Conservation (phyloP, 2,113 vertebrate species). For the Xiphorhynchus elegans region DNA sequence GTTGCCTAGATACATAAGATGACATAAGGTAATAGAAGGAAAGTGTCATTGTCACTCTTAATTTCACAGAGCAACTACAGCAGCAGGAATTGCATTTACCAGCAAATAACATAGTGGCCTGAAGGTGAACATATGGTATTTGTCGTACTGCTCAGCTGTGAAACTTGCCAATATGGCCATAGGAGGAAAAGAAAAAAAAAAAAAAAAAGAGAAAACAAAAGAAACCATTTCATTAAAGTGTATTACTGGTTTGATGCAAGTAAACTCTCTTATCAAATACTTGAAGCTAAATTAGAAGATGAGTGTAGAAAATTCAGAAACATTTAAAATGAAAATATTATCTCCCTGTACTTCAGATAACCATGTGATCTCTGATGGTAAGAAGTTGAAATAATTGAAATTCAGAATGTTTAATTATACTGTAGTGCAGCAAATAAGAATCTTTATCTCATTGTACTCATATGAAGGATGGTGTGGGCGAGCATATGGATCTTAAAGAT, state of each 20-base stretch:
- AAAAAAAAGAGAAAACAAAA: background rate
- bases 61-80: constrained; percentile 56
- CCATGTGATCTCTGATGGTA: background rate
- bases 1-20: constrained; percentile 30
- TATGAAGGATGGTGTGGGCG: background rate
- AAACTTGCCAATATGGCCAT: constrained; percentile 32
- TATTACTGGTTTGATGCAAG: background rate
- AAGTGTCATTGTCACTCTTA: constrained; percentile 33
- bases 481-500: constrained; percentile 39
- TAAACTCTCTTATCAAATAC: background rate
- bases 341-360: background rate
- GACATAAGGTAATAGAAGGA: constrained; percentile 48
- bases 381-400: constrained; percentile 13
- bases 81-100: constrained; percentile 45
- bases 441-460: constrained; percentile 33
- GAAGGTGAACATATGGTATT: constrained; percentile 70
- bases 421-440: constrained; percentile 13
- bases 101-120: constrained; percentile 60
- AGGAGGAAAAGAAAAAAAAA: background rate
- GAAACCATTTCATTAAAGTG: background rate
- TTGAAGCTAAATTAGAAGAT: background rate
- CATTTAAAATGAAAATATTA: background rate
- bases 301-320: background rate
- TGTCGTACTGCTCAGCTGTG: constrained; percentile 53
- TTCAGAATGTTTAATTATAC: constrained; percentile 36